Conservation (phyloP, 2,113 vertebrate species). For the Sebastes fasciatus region DNA sequence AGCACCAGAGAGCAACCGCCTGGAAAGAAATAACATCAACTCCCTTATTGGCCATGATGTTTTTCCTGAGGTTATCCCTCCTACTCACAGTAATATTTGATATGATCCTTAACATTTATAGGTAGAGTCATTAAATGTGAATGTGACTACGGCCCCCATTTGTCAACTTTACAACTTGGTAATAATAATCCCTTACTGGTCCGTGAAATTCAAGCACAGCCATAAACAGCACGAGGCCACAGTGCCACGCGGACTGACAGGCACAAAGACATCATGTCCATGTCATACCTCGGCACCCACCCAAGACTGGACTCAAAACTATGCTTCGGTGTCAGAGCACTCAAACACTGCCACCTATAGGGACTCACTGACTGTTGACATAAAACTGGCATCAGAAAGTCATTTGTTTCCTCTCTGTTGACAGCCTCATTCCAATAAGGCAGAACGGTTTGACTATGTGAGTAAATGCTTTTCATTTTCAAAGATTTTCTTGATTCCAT, state of each 20-base stretch:
- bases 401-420: constrained; percentile 40
- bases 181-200: constrained; percentile 34
- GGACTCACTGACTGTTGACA: background rate
- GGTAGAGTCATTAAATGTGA: constrained; percentile 47
- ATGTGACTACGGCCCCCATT: constrained; percentile 17
- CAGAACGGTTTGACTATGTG: constrained; percentile 92
- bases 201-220: constrained; percentile 59
- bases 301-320: background rate
- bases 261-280: background rate
- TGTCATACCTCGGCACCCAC: constrained; percentile 15
- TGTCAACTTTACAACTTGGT: constrained; percentile 44
- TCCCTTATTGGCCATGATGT: background rate
- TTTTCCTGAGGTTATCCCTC: constrained; percentile 4
- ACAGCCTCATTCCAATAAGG: constrained; percentile 89
- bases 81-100: constrained; percentile 21
- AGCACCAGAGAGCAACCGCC: background rate
- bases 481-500: background rate
- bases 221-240: constrained; percentile 42
- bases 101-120: constrained; percentile 40
- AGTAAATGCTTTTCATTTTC: constrained; percentile 72
- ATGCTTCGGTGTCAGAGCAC: constrained; percentile 26
- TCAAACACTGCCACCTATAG: constrained; percentile 76
- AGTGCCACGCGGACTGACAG: constrained; percentile 12
- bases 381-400: background rate
- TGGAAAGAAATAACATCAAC: constrained; percentile 16